phyloP scores from a whole-genome alignment of 64 coral and sea anemone species.

The Montipora cactus region DNA sequence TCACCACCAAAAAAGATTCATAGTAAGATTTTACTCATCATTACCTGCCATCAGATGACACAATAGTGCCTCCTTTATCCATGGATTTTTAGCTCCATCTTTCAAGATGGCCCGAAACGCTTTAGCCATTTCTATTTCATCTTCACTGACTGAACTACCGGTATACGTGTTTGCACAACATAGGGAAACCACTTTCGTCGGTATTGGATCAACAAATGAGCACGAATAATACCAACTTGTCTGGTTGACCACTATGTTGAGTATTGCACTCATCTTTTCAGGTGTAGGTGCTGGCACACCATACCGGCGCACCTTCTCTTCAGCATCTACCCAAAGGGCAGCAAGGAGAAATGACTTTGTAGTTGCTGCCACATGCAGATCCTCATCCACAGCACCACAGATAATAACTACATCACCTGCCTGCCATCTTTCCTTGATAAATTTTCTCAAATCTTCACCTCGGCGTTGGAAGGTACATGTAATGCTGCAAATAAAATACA shows the following conservation, averaged over 20 bases:
- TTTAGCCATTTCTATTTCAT: slow-evolving; percentile 47
- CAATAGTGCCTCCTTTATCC: slow-evolving; percentile 19
- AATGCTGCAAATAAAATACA: neutral
- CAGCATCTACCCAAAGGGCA: slow-evolving; percentile 45
- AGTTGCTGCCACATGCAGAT: slow-evolving; percentile 34
- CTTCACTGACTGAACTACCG: neutral
- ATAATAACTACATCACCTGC: slow-evolving; percentile 10
- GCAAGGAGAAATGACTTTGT: slow-evolving; percentile 72
- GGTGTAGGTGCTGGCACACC: slow-evolving; percentile 65
- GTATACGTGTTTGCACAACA: neutral
- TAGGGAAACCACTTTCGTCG: slow-evolving; percentile 1
- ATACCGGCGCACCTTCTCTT: slow-evolving; percentile 24
- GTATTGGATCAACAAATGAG: slow-evolving; percentile 25
- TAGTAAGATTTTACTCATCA: neutral
- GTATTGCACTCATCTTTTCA: slow-evolving; percentile 16
- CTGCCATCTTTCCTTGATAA: neutral
- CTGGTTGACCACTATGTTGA: slow-evolving; percentile 58
- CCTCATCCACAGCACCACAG: slow-evolving; percentile 62
- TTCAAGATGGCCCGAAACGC: slow-evolving; percentile 39
- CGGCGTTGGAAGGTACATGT: neutral
- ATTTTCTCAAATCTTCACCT: neutral
- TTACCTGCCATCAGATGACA: slow-evolving; percentile 76
- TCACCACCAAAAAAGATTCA: too few species aligned
- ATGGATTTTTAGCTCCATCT: slow-evolving; percentile 19
- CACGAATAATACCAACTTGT: slow-evolving; percentile 64